These are phyloP conservation scores for Todiramphus saurophagus DNA, from an alignment of 2,113 vertebrate species.

Conservation along the genomic window DNA sequence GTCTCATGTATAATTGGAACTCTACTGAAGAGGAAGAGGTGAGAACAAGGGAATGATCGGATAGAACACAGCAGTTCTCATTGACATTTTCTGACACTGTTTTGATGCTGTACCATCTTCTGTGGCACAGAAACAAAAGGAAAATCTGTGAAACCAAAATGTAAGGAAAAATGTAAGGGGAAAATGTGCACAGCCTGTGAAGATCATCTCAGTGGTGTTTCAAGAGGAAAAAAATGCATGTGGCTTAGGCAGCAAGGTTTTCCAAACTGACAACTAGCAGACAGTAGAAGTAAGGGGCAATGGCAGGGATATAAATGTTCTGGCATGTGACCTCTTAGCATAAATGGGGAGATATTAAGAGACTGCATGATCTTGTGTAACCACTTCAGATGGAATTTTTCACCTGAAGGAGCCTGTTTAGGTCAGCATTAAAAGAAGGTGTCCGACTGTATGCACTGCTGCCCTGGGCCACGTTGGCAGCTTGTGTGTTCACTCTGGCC, in stretches of 20 bases:
- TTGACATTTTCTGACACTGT: accelerated
- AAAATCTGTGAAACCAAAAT: neutral
- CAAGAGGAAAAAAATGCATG: neutral
- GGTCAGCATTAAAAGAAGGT: neutral
- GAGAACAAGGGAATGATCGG: neutral
- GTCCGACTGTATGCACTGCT: accelerated
- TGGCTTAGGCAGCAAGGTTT: neutral
- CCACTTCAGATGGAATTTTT: accelerated
- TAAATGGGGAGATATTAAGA: neutral
- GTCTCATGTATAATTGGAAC: neutral
- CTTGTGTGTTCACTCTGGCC: neutral
- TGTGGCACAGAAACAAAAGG: neutral
- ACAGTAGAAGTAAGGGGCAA: accelerated
- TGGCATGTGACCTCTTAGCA: neutral
- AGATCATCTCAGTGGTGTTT: neutral
- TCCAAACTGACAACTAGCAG: neutral
- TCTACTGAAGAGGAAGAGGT: neutral
- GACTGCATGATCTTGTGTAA: accelerated
- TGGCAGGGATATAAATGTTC: neutral
- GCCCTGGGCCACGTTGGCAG: accelerated
- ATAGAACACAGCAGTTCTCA: neutral
- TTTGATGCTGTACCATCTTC: neutral
- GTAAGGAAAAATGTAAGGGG: neutral
- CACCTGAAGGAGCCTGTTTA: neutral
- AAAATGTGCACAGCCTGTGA: neutral